Conservation (phyloP, 2,888 invertebrate species). For the Blastobasis lacticolella region DNA sequence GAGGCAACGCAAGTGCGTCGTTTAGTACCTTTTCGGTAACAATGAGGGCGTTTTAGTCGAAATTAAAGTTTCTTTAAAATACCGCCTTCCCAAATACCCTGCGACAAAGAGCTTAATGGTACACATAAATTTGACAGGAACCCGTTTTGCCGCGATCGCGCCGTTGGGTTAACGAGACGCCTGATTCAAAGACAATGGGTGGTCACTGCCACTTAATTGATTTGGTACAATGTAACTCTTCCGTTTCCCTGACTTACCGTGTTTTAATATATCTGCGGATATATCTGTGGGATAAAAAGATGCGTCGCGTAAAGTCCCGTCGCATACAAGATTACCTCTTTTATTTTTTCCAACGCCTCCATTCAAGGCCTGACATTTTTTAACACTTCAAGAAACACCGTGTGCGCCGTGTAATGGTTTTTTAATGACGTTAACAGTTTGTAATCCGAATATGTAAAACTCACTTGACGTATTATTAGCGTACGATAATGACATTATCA, state of each 20-base stretch:
- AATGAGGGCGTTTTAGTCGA: constrained; percentile 40
- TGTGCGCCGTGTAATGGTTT: constrained; percentile 4
- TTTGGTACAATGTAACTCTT: constrained; percentile 30
- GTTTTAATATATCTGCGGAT: constrained; percentile 2
- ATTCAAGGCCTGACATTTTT: constrained; percentile 5
- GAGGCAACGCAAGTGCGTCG: constrained; percentile 43
- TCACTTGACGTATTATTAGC: too few relatives aligned
- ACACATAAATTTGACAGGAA: constrained; percentile 51
- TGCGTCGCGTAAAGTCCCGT: constrained; percentile 13
- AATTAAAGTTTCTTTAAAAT: constrained; percentile 64
- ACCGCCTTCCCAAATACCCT: constrained; percentile 28
- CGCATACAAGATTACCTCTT: constrained; percentile 16
- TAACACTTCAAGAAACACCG: constrained; percentile 1
- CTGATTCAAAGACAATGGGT: constrained; percentile 58
- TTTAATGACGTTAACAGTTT: constrained; percentile 4
- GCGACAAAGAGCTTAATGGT: constrained; percentile 47
- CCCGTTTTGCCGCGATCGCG: constrained; percentile 31
- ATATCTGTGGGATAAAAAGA: constrained; percentile 15
- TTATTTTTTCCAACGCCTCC: constrained; percentile 1
- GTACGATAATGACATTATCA: too few relatives aligned
- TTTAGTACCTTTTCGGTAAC: constrained; percentile 36
- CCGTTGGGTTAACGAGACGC: constrained; percentile 49
- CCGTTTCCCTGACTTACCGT: constrained; percentile 13
- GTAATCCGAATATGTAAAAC: too few relatives aligned
- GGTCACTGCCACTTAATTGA: constrained; percentile 43